Conservation (phyloP, 2,113 vertebrate genomes). For the Copsychus sechellarum region DNA sequence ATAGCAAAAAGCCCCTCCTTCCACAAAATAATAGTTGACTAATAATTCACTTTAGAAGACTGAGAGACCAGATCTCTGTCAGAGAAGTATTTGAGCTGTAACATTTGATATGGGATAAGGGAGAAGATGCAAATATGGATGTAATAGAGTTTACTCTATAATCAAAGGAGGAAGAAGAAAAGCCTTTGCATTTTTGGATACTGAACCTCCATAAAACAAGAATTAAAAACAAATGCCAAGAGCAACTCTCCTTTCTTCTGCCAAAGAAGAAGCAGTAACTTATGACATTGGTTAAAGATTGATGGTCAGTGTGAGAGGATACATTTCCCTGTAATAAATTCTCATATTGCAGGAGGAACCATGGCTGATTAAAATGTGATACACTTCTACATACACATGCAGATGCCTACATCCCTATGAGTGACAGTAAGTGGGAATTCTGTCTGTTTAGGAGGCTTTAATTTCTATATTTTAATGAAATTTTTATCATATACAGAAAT, state of each 20-base stretch:
- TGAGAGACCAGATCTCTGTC: constrained; percentile 53
- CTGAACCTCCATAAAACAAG: constrained; percentile 44
- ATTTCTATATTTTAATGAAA: neutral
- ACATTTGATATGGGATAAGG: constrained; percentile 35
- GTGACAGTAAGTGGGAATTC: neutral
- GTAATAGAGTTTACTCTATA: constrained; percentile 41
- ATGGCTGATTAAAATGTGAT: neutral
- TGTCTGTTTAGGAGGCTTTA: neutral
- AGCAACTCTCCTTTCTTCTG: constrained; percentile 60
- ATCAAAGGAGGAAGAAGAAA: constrained; percentile 65
- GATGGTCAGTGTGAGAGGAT: neutral
- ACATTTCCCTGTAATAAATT: neutral
- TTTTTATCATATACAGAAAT: neutral
- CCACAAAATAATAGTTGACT: constrained; percentile 48
- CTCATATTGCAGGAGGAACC: neutral
- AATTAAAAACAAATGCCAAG: constrained; percentile 55
- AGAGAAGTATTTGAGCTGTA: constrained; percentile 20
- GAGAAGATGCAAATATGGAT: constrained; percentile 63
- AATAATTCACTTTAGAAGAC: constrained; percentile 63
- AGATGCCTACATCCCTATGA: neutral
- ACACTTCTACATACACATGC: neutral
- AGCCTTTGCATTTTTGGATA: constrained; percentile 34
- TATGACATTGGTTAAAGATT: constrained; percentile 41
- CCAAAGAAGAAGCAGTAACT: constrained; percentile 50
- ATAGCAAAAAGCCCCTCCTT: constrained; percentile 60